A percentile compares a stretch with the other conserved stretches of the same genome.
Evolutionary conservation across 2,888 invertebrate genomes (phyloP).

Genomic region (Epicampocera succincta): DNA sequence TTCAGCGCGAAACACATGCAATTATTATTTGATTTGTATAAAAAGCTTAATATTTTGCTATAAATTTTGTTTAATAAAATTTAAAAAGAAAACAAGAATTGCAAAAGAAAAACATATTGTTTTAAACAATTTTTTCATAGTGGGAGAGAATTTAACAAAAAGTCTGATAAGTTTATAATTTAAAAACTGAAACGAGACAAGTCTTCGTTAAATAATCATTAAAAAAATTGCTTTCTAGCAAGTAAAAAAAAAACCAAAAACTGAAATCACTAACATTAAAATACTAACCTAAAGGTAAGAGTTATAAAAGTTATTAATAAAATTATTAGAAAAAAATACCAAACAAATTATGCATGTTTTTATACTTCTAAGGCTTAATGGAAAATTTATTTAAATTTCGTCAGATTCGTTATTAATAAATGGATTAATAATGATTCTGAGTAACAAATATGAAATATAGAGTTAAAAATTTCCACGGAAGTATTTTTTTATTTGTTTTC

Average conservation of each 20-base stretch:
- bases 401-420: too few species aligned
- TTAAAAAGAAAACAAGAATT: slow-evolving; percentile 12
- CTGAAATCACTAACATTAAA: slow-evolving; percentile 6
- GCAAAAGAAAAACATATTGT: slow-evolving; percentile 34
- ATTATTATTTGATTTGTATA: not conserved
- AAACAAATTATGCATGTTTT: slow-evolving; percentile 15
- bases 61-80: slow-evolving; percentile 16
- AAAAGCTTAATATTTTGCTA: slow-evolving; percentile 8
- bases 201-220: slow-evolving; percentile 7
- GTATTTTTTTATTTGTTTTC: too few species aligned
- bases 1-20: slow-evolving; percentile 1
- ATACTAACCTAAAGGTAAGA: slow-evolving; percentile 44
- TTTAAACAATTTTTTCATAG: slow-evolving; percentile 56
- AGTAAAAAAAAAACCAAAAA: not conserved
- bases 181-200: slow-evolving; percentile 17
- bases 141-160: slow-evolving; percentile 67
- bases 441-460: too few species aligned
- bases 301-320: not conserved
- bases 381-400: too few species aligned
- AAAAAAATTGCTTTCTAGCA: not conserved
- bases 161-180: slow-evolving; percentile 59
- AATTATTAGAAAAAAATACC: not conserved
- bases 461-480: too few species aligned
- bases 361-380: too few species aligned
- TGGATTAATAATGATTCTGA: too few species aligned